phyloP scores from a whole-genome alignment of 2,888 invertebrate species.

The Lomographa bimaculata region DNA sequence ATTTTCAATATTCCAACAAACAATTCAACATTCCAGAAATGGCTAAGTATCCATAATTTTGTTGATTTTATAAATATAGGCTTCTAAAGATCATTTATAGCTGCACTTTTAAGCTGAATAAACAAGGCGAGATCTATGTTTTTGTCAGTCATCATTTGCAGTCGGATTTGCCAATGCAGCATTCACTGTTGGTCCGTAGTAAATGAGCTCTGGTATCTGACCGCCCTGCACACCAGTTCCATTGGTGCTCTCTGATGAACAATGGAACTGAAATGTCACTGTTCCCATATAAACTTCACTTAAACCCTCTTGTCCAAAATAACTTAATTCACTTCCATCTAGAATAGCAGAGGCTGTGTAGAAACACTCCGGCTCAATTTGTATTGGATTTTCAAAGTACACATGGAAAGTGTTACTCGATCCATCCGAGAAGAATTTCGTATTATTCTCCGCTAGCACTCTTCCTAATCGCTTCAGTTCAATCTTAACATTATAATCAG shows the following conservation, averaged over 20 bases:
- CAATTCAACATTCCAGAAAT: slow-evolving; percentile 67
- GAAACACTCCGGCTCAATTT: slow-evolving; percentile 96
- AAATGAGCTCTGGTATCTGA: slow-evolving; percentile 98
- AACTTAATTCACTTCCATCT: slow-evolving; percentile 96
- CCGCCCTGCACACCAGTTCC: slow-evolving; percentile 99
- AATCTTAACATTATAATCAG: slow-evolving; percentile 97
- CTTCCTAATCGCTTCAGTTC: slow-evolving; percentile 95
- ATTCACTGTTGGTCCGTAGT: slow-evolving; percentile 92
- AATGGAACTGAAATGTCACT: slow-evolving; percentile 98
- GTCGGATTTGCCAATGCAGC: slow-evolving; percentile 63
- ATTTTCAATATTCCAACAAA: slow-evolving; percentile 53
- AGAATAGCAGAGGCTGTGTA: slow-evolving; percentile 98
- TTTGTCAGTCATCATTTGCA: slow-evolving; percentile 79
- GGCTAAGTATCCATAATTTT: slow-evolving; percentile 48
- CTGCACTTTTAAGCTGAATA: slow-evolving; percentile 57
- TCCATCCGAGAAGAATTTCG: slow-evolving; percentile 97
- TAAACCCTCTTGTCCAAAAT: slow-evolving; percentile 98
- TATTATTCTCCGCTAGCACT: slow-evolving; percentile 94
- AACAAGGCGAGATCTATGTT: slow-evolving; percentile 50
- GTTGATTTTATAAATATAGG: slow-evolving; percentile 31
- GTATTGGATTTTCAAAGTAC: slow-evolving; percentile 91
- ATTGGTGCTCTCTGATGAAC: slow-evolving; percentile 98
- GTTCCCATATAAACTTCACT: slow-evolving; percentile 96
- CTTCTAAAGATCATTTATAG: slow-evolving; percentile 33
- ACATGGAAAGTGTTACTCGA: slow-evolving; percentile 97